Conservation (phyloP, 2,113 vertebrate species). For the Silurus glanis region DNA sequence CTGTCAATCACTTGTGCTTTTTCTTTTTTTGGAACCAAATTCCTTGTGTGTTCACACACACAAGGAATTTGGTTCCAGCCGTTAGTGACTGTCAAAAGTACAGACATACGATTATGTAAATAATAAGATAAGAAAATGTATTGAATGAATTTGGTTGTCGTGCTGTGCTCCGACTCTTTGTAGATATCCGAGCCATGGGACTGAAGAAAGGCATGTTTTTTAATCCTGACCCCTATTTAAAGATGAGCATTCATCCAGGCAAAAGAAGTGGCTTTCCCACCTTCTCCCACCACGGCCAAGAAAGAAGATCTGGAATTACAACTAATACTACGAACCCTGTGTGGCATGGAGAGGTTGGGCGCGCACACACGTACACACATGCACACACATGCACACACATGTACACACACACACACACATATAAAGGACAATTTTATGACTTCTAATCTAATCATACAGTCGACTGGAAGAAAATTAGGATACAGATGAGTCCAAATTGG, state of each 20-base stretch:
- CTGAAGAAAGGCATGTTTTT: constrained; percentile 99
- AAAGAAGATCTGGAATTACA: constrained; percentile 91
- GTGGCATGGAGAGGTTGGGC: constrained; percentile 94
- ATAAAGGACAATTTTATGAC: neutral
- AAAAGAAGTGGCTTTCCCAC: constrained; percentile 94
- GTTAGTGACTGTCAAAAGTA: too few relatives aligned
- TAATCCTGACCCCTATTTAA: constrained; percentile 97
- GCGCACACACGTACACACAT: neutral
- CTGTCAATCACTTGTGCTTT: too few relatives aligned
- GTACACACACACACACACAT: neutral
- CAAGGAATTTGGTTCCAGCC: too few relatives aligned
- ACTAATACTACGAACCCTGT: constrained; percentile 95
- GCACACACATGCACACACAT: constrained; percentile 11
- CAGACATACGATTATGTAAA: too few relatives aligned
- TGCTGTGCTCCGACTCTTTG: constrained; percentile 39
- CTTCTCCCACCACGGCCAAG: constrained; percentile 95
- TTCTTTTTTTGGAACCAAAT: too few relatives aligned
- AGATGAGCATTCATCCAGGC: constrained; percentile 98
- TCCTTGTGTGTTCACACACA: too few relatives aligned
- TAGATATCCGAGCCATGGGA: constrained; percentile 90
- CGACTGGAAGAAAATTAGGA: too few relatives aligned
- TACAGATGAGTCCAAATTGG: too few relatives aligned
- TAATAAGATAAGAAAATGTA: too few relatives aligned
- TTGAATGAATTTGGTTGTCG: neutral
- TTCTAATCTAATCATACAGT: neutral